Conservation (phyloP, 1,140 invertebrate species). For the Phenacoccus solenopsis region DNA sequence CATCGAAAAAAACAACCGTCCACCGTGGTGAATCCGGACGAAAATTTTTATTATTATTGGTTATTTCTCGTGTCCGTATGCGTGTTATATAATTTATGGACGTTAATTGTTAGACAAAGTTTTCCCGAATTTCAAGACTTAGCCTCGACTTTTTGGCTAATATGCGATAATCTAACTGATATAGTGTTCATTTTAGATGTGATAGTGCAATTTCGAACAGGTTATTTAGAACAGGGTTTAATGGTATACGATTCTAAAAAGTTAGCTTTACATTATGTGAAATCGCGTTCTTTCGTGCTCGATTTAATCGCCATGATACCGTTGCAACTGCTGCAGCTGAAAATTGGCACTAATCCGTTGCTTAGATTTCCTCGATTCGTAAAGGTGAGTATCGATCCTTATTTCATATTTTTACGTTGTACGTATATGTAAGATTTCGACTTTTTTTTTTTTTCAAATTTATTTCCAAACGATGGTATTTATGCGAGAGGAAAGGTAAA, state of each 20-base stretch:
- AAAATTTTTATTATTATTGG: constrained; percentile 93
- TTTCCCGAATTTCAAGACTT: constrained; percentile 75
- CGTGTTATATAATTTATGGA: constrained; percentile 92
- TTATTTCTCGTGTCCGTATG: constrained; percentile 73
- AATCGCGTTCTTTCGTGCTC: constrained; percentile 70
- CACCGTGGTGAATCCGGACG: constrained; percentile 87
- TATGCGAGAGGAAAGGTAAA: too few relatives aligned
- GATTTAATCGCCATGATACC: constrained; percentile 74
- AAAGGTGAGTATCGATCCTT: constrained; percentile 54
- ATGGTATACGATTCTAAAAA: constrained; percentile 73
- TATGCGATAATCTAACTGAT: constrained; percentile 72
- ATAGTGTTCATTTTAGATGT: constrained; percentile 77
- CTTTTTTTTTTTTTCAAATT: too few relatives aligned
- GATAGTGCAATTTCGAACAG: constrained; percentile 79
- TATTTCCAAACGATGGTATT: too few relatives aligned
- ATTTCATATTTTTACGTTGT: too few relatives aligned
- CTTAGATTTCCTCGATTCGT: constrained; percentile 70
- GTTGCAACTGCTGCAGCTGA: constrained; percentile 70
- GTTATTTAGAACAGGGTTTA: constrained; percentile 78
- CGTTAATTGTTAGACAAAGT: constrained; percentile 84
- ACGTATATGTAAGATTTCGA: too few relatives aligned
- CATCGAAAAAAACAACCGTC: constrained; percentile 50
- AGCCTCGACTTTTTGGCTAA: constrained; percentile 58
- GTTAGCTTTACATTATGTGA: constrained; percentile 74
- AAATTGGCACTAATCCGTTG: constrained; percentile 63